Conservation (phyloP, 92 coral and sea anemone genomes). For the Ricordea florida region DNA sequence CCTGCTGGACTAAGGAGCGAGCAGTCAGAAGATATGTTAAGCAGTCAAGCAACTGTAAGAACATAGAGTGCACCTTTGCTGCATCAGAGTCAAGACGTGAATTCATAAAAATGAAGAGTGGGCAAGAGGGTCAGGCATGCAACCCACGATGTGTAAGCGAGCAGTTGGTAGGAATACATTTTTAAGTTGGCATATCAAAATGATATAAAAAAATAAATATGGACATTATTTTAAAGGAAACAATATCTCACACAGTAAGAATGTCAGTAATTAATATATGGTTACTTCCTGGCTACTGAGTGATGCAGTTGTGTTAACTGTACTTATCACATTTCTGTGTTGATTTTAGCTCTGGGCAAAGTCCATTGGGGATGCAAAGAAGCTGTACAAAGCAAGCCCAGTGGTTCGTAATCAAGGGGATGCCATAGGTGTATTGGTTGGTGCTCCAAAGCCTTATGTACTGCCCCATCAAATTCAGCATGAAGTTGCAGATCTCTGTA, state of each 20-base stretch:
- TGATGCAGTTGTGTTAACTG: background rate
- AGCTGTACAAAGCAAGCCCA: conserved; percentile 24
- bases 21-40: conserved; percentile 44
- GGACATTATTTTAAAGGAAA: background rate
- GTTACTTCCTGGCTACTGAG: background rate
- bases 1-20: conserved; percentile 59
- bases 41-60: conserved; percentile 46
- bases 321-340: background rate
- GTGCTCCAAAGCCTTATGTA: conserved; percentile 31
- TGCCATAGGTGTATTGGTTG: conserved; percentile 33
- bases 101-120: conserved; percentile 33
- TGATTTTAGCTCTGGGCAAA: conserved; percentile 15
- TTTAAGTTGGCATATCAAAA: background rate
- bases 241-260: background rate
- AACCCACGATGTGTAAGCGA: conserved; percentile 20
- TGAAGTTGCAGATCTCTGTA: conserved; percentile 12
- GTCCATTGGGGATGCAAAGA: conserved; percentile 26
- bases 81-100: conserved; percentile 37
- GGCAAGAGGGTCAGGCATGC: background rate
- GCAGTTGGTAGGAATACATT: background rate
- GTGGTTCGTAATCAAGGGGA: conserved; percentile 20
- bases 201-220: background rate
- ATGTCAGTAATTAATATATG: background rate
- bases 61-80: conserved; percentile 60
- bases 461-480: conserved; percentile 15